phyloP scores from a whole-genome alignment of 1,140 invertebrate species.

The Chironomus tepperi region DNA sequence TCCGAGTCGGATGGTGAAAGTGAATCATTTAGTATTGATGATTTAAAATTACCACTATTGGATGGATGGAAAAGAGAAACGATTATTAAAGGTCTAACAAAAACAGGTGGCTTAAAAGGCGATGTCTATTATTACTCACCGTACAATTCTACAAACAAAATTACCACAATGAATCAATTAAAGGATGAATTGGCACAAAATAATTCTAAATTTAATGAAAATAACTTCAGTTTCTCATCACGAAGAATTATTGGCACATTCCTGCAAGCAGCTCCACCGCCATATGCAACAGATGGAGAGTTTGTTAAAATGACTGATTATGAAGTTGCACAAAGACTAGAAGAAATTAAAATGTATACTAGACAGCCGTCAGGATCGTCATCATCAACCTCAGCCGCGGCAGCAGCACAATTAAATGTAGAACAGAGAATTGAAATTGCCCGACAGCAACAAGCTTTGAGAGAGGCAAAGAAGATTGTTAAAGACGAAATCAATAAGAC shows the following conservation, averaged over 20 bases:
- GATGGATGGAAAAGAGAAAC: constrained; percentile 87
- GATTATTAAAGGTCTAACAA: constrained; percentile 71
- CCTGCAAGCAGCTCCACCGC: constrained; percentile 56
- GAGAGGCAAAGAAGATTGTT: constrained; percentile 50
- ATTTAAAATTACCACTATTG: constrained; percentile 63
- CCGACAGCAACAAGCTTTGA: constrained; percentile 51
- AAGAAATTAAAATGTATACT: constrained; percentile 39
- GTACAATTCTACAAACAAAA: constrained; percentile 44
- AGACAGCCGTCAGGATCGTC: constrained; percentile 29
- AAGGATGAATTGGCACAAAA: constrained; percentile 69
- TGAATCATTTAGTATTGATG: constrained; percentile 47
- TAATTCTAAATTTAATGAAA: constrained; percentile 65
- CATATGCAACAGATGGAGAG: constrained; percentile 45
- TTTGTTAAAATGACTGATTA: constrained; percentile 51
- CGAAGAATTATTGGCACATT: constrained; percentile 83
- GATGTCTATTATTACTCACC: constrained; percentile 86
- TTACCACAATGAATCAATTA: constrained; percentile 45
- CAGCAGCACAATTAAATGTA: constrained; percentile 50
- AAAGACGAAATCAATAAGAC: constrained; percentile 42
- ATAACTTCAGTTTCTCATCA: constrained; percentile 88
- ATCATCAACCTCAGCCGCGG: constrained; percentile 3
- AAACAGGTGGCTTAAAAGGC: constrained; percentile 68
- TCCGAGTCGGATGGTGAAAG: constrained; percentile 40
- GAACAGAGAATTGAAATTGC: constrained; percentile 57
- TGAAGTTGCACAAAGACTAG: constrained; percentile 48